Evolutionary conservation across 2,888 invertebrate genomes (phyloP).

Genomic region (Drosophila macrospina): DNA sequence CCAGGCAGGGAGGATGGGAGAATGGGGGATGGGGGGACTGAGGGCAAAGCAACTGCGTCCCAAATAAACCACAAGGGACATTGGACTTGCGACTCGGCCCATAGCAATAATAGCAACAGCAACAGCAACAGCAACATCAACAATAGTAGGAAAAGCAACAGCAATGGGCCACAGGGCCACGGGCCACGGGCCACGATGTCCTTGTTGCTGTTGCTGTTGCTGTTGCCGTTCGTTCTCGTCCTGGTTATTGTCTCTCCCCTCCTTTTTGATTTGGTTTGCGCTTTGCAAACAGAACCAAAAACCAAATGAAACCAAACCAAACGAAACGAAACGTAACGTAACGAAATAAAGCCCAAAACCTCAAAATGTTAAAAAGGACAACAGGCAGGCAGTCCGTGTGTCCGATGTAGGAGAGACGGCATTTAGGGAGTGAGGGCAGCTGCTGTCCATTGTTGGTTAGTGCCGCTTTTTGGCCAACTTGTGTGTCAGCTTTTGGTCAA

Average conservation of each 20-base stretch:
- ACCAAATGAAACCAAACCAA: conserved; percentile 62
- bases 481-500: conserved; percentile 57
- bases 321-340: conserved; percentile 74
- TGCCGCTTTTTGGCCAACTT: conserved; percentile 51
- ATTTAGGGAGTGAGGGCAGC: neutral
- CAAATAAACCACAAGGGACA: conserved; percentile 61
- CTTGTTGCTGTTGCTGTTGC: conserved; percentile 49
- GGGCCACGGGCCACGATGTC: conserved; percentile 68
- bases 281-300: conserved; percentile 64
- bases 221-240: conserved; percentile 33
- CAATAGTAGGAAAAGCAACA: conserved; percentile 28
- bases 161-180: conserved; percentile 63
- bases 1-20: conserved; percentile 1
- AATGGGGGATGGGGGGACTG: conserved; percentile 1
- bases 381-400: conserved; percentile 27
- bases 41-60: conserved; percentile 23
- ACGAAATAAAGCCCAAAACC: conserved; percentile 77
- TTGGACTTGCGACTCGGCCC: conserved; percentile 34
- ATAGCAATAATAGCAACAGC: conserved; percentile 19
- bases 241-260: conserved; percentile 30
- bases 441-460: conserved; percentile 18
- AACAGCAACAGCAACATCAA: conserved; percentile 26
- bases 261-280: conserved; percentile 66
- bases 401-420: neutral
- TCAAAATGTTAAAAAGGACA: conserved; percentile 77